Evolutionary conservation across 2,888 invertebrate species (phyloP).

Genomic region (Ophion costatus): DNA sequence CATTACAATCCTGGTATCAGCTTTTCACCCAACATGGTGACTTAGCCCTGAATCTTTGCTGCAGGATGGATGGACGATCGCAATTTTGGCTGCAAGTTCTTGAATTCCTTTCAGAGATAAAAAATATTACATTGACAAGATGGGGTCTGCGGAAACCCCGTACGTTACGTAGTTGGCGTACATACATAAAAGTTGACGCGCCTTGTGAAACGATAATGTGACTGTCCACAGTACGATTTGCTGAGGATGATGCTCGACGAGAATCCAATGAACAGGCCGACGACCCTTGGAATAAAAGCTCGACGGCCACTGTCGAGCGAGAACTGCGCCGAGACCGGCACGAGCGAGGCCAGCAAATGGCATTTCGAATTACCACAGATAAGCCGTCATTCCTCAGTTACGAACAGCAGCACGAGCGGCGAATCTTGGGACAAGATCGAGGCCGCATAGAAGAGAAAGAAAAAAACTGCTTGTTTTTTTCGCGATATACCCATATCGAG

Average conservation of each 20-base stretch:
- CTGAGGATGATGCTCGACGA: constrained; percentile 91
- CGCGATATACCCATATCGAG: constrained; percentile 16
- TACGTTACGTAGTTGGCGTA: background rate
- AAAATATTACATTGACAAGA: background rate
- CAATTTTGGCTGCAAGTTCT: background rate
- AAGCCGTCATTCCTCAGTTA: constrained; percentile 78
- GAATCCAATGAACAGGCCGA: constrained; percentile 90
- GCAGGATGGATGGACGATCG: background rate
- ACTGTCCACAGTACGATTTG: constrained; percentile 87
- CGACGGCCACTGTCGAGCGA: constrained; percentile 85
- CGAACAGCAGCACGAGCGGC: constrained; percentile 73
- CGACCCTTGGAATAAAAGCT: constrained; percentile 89
- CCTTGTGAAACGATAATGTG: constrained; percentile 37
- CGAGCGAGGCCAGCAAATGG: constrained; percentile 82
- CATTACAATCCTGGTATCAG: no score
- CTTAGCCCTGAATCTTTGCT: no score
- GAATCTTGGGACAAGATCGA: constrained; percentile 58
- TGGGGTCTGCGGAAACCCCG: no score
- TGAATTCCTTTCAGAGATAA: background rate
- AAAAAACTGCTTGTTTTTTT: background rate
- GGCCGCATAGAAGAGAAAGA: constrained; percentile 22
- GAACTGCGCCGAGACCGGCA: constrained; percentile 78
- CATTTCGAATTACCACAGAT: constrained; percentile 85
- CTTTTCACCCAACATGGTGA: no score
- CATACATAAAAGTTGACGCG: background rate